Evolutionary conservation across 2,113 vertebrate species (phyloP).

Genomic region (Rhinoderma darwinii): DNA sequence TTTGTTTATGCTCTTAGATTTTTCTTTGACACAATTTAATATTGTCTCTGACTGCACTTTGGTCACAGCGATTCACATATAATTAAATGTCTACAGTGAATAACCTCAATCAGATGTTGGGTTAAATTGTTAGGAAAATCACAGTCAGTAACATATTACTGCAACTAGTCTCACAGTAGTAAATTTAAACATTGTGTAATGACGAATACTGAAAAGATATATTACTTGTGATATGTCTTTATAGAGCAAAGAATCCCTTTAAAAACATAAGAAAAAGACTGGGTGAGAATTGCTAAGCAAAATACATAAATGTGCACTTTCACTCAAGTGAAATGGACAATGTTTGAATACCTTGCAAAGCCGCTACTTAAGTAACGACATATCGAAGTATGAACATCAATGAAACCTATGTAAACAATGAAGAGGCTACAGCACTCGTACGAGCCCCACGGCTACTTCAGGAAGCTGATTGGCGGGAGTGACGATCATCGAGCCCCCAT

Average conservation of each 20-base stretch:
- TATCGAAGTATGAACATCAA: too few species aligned
- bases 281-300: neutral
- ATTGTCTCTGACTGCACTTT: neutral
- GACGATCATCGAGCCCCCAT: too few species aligned
- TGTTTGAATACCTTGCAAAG: too few species aligned
- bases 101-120: neutral
- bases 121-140: neutral
- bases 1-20: neutral
- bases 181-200: slow-evolving; percentile 5
- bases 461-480: too few species aligned
- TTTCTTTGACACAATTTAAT: neutral
- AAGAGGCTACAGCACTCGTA: too few species aligned
- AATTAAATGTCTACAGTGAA: neutral
- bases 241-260: neutral
- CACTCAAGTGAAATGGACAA: too few species aligned
- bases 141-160: neutral
- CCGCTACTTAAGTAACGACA: too few species aligned
- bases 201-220: slow-evolving; percentile 5
- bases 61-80: neutral
- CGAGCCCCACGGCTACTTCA: too few species aligned
- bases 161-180: neutral
- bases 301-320: neutral
- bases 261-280: neutral
- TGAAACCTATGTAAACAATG: too few species aligned
- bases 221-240: neutral